These are phyloP conservation scores for Nebria brevicollis DNA, from an alignment of 2,888 invertebrate species.

Conservation along the genomic window DNA sequence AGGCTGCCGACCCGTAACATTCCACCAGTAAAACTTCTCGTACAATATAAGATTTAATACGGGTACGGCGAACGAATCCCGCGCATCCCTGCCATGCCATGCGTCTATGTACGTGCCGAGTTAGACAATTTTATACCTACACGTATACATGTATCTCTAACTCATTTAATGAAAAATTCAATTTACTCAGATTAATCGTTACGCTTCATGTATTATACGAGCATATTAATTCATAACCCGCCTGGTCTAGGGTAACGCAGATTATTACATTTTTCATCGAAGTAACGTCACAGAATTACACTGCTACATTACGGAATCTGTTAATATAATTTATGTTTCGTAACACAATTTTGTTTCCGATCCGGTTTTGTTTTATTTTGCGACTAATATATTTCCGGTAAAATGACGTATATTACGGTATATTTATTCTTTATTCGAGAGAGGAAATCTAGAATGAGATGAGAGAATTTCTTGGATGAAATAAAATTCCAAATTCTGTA, in stretches of 20 bases:
- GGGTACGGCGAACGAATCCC: neutral
- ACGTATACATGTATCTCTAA: neutral
- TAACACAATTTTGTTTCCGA: too few relatives aligned
- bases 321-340: too few relatives aligned
- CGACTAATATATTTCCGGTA: too few relatives aligned
- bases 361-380: too few relatives aligned
- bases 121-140: neutral
- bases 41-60: conserved; percentile 14
- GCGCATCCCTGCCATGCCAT: neutral
- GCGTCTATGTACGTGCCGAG: neutral
- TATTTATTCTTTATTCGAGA: too few relatives aligned
- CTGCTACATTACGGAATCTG: too few relatives aligned
- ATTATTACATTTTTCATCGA: neutral
- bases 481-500: too few relatives aligned
- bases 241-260: neutral
- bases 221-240: neutral
- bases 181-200: neutral
- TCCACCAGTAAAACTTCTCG: neutral
- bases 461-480: too few relatives aligned
- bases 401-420: too few relatives aligned
- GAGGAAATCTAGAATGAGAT: too few relatives aligned
- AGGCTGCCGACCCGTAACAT: conserved; percentile 15
- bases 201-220: neutral
- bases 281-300: too few relatives aligned
- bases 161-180: neutral